Base-by-base conservation (phyloP, 92 coral and sea anemone species). In the Palythoa caribaeorum region DNA sequence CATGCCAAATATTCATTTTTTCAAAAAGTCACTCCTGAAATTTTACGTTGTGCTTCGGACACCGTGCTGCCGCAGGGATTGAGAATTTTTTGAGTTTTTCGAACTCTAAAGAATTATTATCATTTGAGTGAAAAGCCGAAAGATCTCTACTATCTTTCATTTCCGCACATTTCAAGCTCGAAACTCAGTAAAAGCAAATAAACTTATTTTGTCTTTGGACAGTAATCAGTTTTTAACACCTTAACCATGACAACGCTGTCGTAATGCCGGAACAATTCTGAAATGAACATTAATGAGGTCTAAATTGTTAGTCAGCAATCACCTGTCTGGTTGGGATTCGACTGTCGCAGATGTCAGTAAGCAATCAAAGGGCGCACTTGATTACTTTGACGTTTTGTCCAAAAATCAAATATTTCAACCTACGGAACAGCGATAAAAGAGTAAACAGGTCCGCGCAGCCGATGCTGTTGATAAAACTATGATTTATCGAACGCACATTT, bases 271-370 rank as follows among this genome's bases (percentile, higher is more conserved):
- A 77, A 77, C 50, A 14, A 9, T 77, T 21, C 20, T 53, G 19
- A 55, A 77, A 77, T 53, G 36, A 77, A 39, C 13, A 54, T 68
- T 77, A 77, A 77, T 77, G 68, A 77, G 35, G 9, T 77, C 68
- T 52, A 21, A 77, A 77, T 52, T 9, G 69, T 54, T 53, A n/a
- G 38, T 54, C 15, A 53, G 68, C 63, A 37, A 35, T 51, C 44
- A 53, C 65, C 51, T 35, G 9, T 53, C 39, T 36, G 35, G 6
- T 54, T n/a, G 48, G 39, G n/a, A 19, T 10, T 20, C 8, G 7
- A 20, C 36, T 28, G 1, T 35, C 53, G 69, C 83, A 77, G 63
- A 21, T 21, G 39, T 17, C 37, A 5, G 16, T 19, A 19, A 17
- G 14, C 37, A 52, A 21, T 77, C 35, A 52, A 6, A 21, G 3